phyloP scores from a whole-genome alignment of 2,113 vertebrate species.

The Vulpes ferrilata region DNA sequence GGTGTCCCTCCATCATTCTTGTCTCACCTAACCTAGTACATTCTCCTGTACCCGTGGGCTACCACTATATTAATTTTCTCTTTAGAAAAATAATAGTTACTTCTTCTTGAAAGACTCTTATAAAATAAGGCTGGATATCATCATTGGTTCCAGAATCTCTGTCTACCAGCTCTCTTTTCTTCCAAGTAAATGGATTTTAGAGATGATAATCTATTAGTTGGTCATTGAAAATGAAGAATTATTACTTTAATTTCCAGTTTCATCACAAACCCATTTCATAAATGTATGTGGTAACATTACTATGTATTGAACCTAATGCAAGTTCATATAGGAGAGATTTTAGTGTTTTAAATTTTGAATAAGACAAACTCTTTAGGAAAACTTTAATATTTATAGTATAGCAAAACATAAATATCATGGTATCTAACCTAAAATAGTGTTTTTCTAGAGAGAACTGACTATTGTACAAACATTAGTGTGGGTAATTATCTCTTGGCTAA shows the following conservation, averaged over 20 bases:
- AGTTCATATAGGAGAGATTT: background rate
- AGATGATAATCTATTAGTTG: background rate
- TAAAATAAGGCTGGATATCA: background rate
- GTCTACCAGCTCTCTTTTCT: background rate
- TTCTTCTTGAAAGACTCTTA: background rate
- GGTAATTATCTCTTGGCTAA: background rate
- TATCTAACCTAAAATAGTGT: constrained; percentile 10
- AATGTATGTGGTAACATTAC: background rate
- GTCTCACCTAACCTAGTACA: no score
- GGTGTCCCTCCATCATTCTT: background rate
- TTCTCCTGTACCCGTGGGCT: background rate
- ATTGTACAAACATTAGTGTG: background rate
- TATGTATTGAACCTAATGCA: background rate
- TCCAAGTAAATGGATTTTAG: background rate
- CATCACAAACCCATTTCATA: background rate
- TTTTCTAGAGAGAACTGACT: background rate
- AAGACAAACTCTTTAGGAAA: constrained; percentile 41
- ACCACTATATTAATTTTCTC: background rate
- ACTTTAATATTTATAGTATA: background rate
- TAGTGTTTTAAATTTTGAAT: constrained; percentile 51
- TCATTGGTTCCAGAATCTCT: background rate
- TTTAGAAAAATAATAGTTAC: background rate
- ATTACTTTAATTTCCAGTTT: constrained; percentile 30
- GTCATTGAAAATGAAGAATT: background rate
- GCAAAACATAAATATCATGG: constrained; percentile 22